phyloP scores from a whole-genome alignment of 2,888 invertebrate genomes.

The Tyria jacobaeae region DNA sequence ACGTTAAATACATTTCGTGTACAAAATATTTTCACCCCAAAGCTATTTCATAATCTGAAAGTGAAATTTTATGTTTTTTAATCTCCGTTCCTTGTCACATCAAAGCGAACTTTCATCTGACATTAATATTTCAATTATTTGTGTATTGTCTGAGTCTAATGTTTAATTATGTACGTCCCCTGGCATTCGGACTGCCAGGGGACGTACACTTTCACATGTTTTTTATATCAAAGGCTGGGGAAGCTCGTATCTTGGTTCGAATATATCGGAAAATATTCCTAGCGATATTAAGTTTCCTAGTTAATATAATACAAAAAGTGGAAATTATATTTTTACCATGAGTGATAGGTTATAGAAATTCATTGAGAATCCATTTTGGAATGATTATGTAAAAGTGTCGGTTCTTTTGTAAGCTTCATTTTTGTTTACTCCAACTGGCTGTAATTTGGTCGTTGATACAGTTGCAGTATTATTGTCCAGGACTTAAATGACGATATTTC shows the following conservation, averaged over 20 bases:
- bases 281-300: not conserved
- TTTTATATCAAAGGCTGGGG: conserved; percentile 36
- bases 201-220: conserved; percentile 33
- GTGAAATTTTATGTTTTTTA: conserved; percentile 16
- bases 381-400: no score
- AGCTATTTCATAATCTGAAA: conserved; percentile 2
- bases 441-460: not conserved
- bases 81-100: conserved; percentile 18
- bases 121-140: conserved; percentile 45
- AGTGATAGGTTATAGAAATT: not conserved
- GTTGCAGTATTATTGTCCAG: not conserved
- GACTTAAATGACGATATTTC: not conserved
- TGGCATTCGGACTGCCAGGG: conserved; percentile 13
- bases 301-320: conserved; percentile 5
- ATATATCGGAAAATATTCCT: conserved; percentile 6
- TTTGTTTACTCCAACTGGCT: not conserved
- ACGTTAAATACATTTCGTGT: not conserved
- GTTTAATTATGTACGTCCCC: conserved; percentile 45
- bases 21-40: not conserved
- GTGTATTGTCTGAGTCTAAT: conserved; percentile 29
- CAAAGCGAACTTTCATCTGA: conserved; percentile 21
- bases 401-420: not conserved
- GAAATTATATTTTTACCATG: not conserved
- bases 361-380: no score
- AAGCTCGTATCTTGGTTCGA: conserved; percentile 5